Evolutionary conservation across 2,797 vertebrate genomes (phyloP), one percentile per base, ranked within the genome.

Genomic region (Gadopsis marmoratus): DNA sequence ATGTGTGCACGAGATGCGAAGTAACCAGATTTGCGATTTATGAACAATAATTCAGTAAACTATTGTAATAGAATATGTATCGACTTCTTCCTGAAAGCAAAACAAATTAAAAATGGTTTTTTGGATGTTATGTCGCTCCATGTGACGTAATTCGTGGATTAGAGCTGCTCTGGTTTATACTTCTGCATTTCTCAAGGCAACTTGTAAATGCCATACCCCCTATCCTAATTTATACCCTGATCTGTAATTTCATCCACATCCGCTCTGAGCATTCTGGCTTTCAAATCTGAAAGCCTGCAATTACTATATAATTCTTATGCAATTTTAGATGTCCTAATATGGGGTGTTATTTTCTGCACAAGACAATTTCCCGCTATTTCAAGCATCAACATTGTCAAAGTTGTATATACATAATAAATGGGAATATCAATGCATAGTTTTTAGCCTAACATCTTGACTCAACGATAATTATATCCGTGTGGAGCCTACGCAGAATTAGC

Each of bases 271-370:
- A 97, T 97, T 98, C 96, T 97, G 97, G 97, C 97, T 98, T 97
- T 98, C 96, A 97, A 96, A 97, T 97, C 95, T 98, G 97, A 99
- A 99, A 99, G 97, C 97, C 97, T 99, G 97, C 97, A 99, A 99
- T 99, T 99, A 99, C 97, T 97, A 97, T 97, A 97, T 98, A 99
- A 99, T 99, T 99, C 97, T 98, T 98, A n/a, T 96, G 97, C 97
- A 97, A 99, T 99, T 99, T 98, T 94, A 98, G 96, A 97, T 98
- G 97, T 98, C 97, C 98, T 99, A 99, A 99, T 99, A 98, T 98
- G 97, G 97, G 97, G 97, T 98, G 97, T 98, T 97, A 98, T 99
- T 99, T 98, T 93, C 97, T 97, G 96, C 95, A 96, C 97, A 97
- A 98, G 97, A 98, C 97, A 97, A 98, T 99, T 99, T 99, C 96